Evolutionary conservation across 1,140 invertebrate genomes (phyloP).

Genomic region (Leptestheria dahalacensis): DNA sequence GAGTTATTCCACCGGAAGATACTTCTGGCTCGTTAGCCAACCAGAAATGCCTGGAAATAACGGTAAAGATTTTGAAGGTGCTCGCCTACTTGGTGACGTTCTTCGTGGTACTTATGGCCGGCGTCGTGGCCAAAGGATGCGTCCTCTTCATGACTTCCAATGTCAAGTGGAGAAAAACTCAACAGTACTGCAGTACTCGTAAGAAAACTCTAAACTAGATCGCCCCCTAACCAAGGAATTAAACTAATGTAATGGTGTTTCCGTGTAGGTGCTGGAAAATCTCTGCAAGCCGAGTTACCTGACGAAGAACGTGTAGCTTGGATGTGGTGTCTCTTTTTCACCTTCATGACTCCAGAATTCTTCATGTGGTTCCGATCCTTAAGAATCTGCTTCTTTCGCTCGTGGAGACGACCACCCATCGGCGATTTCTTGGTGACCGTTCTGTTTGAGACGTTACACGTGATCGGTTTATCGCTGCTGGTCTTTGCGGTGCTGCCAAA

Average conservation of each 20-base stretch:
- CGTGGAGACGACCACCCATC: slow-evolving; percentile 18
- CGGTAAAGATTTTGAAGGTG: slow-evolving; percentile 28
- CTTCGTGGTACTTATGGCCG: slow-evolving; percentile 25
- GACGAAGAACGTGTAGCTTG: slow-evolving; percentile 28
- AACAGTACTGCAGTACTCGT: slow-evolving; percentile 59
- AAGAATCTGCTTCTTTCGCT: slow-evolving; percentile 31
- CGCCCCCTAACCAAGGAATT: too few species aligned
- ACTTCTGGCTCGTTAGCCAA: slow-evolving; percentile 25
- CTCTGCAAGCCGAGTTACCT: slow-evolving; percentile 16
- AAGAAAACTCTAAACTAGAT: too few species aligned
- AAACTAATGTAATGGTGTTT: not conserved
- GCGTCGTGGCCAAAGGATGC: slow-evolving; percentile 26
- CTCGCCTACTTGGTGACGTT: slow-evolving; percentile 28
- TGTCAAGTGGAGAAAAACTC: slow-evolving; percentile 37
- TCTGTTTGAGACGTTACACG: slow-evolving; percentile 33
- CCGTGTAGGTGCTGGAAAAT: not conserved
- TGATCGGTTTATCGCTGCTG: slow-evolving; percentile 34
- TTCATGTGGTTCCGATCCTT: slow-evolving; percentile 28
- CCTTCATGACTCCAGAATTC: slow-evolving; percentile 29
- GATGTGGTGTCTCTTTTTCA: slow-evolving; percentile 32
- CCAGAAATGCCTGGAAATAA: slow-evolving; percentile 21
- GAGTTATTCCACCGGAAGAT: slow-evolving; percentile 27
- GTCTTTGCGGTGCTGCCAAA: slow-evolving; percentile 36
- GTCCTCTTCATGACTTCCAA: slow-evolving; percentile 32
- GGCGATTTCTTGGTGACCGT: slow-evolving; percentile 22